Base-by-base conservation (phyloP, 2,888 invertebrate genomes). In the Epirrhoe alternata region DNA sequence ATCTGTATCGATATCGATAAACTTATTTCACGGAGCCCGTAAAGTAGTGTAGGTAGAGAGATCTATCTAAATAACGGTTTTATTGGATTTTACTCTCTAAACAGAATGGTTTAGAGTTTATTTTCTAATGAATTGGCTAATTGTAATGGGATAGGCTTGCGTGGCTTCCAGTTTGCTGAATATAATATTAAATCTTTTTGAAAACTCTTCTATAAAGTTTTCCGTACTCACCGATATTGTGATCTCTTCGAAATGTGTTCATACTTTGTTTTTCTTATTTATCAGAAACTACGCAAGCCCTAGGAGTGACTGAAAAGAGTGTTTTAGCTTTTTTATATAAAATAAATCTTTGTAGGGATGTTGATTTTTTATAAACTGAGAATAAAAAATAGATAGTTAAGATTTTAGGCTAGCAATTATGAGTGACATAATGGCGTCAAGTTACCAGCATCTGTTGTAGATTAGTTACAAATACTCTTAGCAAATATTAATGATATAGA, bases 271-370 rank as follows among this genome's bases (percentile, higher is more conserved):
- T 70, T 62, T 71, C 64, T 54, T 71, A 55, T 50, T 33, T 54
- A 61, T n/a, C 31, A 55, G 51, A 60, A 68, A 76, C 70, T 77
- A 61, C 79, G 85, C 85, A 78, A 81, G 86, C 81, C 86, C 24
- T 80, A 17, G 60, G 85, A 69, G 84, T 82, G 90, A 89, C 87
- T 89, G 89, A 87, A 66, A 73, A 74, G 77, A 75, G 80, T 79
- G 83, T 82, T 85, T 78, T 86, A 87, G 86, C 86, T 90, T 89
- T 88, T 88, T 86, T 78, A 83, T 82, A 72, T 71, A 52, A 51
- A 61, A 31, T 57, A 51, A 66, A 70, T 65, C 61, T 56, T 69
- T 51, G 68, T 74, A 71, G 68, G 63, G 10, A 71, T 66, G 67
- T 74, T 70, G 64, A 63, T 74, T 74, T 69, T 70, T 70, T 73